phyloP scores from a whole-genome alignment of 2,797 vertebrate species.

The Petrocephalus schoutedeni region DNA sequence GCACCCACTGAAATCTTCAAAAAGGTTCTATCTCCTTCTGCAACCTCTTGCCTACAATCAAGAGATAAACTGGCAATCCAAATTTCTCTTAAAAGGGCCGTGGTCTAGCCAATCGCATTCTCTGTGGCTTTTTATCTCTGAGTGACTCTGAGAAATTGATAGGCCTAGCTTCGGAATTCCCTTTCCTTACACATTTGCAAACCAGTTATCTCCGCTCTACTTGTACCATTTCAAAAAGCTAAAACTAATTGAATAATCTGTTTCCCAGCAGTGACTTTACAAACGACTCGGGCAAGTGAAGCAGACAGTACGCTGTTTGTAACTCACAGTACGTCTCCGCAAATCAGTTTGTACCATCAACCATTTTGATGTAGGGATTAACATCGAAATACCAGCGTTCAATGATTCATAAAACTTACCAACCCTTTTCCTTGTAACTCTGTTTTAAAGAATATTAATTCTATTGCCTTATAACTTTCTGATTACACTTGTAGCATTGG shows the following conservation, averaged over 20 bases:
- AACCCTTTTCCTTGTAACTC: neutral
- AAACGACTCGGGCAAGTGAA: conserved; percentile 34
- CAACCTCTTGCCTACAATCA: conserved; percentile 38
- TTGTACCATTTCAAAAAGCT: conserved; percentile 53
- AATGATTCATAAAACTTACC: neutral
- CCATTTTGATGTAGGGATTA: neutral
- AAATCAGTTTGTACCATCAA: neutral
- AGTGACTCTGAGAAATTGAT: conserved; percentile 64
- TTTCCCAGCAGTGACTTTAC: conserved; percentile 24
- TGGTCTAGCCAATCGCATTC: conserved; percentile 46
- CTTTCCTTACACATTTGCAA: conserved; percentile 61
- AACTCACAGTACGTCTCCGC: neutral
- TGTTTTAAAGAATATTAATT: neutral
- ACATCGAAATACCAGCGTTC: neutral
- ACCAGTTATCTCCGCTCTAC: conserved; percentile 57
- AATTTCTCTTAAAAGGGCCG: conserved; percentile 48
- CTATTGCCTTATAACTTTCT: neutral
- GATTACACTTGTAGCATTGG: neutral
- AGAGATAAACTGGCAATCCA: conserved; percentile 56
- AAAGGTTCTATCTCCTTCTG: conserved; percentile 40
- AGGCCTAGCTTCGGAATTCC: conserved; percentile 61
- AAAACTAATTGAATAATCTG: neutral
- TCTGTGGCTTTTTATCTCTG: conserved; percentile 59
- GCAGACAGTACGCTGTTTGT: conserved; percentile 8
- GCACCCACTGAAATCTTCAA: conserved; percentile 15